Evolutionary conservation across 2,888 invertebrate genomes (phyloP), one percentile per base, ranked within the genome.

Genomic region (Spisula subtruncata): DNA sequence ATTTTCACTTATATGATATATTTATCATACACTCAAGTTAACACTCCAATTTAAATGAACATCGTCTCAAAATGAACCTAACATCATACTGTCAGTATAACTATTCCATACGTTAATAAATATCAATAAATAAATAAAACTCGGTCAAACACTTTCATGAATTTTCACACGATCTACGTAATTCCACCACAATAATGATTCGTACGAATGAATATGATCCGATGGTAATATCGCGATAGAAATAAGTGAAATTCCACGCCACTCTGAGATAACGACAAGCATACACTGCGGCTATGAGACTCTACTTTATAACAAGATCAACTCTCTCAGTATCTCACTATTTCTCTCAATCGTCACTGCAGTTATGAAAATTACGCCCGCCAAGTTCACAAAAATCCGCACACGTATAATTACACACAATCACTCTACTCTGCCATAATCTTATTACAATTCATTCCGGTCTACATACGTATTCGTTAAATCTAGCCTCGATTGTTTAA

Each of bases 401-500:
- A 8, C 20, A 20, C 60, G n/a, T 25, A 66, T 12, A 25, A 66
- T 25, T 25, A 66, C 60, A 41, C 60, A 66, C 60, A n/a, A n/a
- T n/a, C n/a, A n/a, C n/a, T n/a, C n/a, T n/a, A 25, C 60, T 25
- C 10, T 25, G 60, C n/a, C 25, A 66, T 66, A 66, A 66, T 66
- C 60, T 66, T 12, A 20, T 25, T 66, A 25, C n/a, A n/a, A 16
- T 25, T 25, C 25, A 66, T 25, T 20, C 6, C 25, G 25, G 25
- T 66, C 60, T 25, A 10, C 2, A 66, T 20, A 25, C 60, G 60
- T 66, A 66, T 25, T 46, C 83, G 20, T 6, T 71, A 81, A 83
- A 83, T 83, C 83, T 32, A n/a, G 48, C 71, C 60, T 32, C 60
- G 6, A 71, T 83, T 83, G 66, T 83, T 71, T 32, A 83, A 83